Evolutionary conservation across 2,888 invertebrate species (phyloP).

Genomic region (Mythimna pallens): DNA sequence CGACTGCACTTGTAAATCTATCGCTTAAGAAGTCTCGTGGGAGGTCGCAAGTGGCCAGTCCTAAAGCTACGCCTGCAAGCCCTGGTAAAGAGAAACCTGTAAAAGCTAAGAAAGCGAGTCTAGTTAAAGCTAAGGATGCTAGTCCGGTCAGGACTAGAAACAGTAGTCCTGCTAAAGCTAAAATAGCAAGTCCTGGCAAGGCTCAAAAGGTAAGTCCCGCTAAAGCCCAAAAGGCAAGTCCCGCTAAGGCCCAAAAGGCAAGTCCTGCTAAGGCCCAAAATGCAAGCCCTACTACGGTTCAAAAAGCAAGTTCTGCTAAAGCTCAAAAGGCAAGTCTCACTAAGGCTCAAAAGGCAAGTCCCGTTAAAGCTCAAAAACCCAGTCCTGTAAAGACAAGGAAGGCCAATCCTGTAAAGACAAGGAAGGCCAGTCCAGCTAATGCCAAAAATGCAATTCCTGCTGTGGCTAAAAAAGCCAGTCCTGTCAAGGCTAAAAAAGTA

Average conservation of each 20-base stretch:
- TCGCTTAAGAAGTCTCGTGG: constrained; percentile 62
- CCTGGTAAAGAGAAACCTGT: not conserved
- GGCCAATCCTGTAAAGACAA: not conserved
- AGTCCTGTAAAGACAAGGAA: constrained; percentile 12
- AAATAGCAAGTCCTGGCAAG: not conserved
- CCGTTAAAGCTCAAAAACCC: not conserved
- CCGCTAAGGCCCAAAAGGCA: not conserved
- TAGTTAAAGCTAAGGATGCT: not conserved
- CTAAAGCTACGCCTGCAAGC: constrained; percentile 6
- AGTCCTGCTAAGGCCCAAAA: constrained; percentile 2
- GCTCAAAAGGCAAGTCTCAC: not conserved
- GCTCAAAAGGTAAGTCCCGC: not conserved
- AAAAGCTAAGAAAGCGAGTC: not conserved
- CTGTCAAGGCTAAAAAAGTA: not conserved
- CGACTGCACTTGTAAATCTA: constrained; percentile 26
- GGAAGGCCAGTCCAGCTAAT: constrained; percentile 1
- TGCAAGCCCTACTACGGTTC: constrained; percentile 1
- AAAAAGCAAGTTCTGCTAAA: not conserved
- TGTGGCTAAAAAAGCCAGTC: constrained; percentile 1
- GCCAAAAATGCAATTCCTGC: not conserved
- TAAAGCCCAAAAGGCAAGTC: constrained; percentile 2
- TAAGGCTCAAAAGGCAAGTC: not conserved
- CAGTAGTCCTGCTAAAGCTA: not conserved
- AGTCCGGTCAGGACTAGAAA: not conserved
- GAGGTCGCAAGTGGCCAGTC: constrained; percentile 14